Evolutionary conservation across 92 coral and sea anemone genomes (phyloP).

Genomic region (Palythoa heliodiscus): DNA sequence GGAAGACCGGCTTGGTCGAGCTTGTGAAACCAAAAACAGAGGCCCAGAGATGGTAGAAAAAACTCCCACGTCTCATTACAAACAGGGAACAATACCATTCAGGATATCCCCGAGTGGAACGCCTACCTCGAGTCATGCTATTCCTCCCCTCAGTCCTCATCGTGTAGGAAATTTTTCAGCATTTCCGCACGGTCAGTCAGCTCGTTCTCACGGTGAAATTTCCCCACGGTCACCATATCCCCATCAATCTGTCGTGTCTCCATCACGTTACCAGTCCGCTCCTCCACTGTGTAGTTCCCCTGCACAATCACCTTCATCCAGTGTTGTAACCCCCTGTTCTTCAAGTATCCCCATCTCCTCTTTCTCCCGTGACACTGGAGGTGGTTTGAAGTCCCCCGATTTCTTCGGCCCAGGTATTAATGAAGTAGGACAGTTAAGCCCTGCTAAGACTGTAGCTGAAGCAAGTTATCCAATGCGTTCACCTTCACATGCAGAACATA

Average conservation of each 20-base stretch:
- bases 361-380: conserved; percentile 73
- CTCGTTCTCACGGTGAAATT: conserved; percentile 62
- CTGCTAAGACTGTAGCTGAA: conserved; percentile 73
- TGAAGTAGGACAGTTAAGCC: conserved; percentile 85
- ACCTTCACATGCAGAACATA: conserved; percentile 67
- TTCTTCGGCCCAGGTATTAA: conserved; percentile 80
- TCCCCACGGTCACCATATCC: conserved; percentile 88
- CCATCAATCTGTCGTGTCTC: conserved; percentile 81
- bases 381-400: conserved; percentile 76
- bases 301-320: conserved; percentile 83
- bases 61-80: conserved; percentile 84
- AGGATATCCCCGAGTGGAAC: conserved; percentile 71
- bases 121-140: conserved; percentile 66
- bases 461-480: conserved; percentile 78
- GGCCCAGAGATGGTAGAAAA: conserved; percentile 70
- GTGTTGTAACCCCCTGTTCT: conserved; percentile 90
- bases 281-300: conserved; percentile 86
- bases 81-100: conserved; percentile 70
- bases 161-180: conserved; percentile 42
- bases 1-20: conserved; percentile 83
- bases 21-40: conserved; percentile 66
- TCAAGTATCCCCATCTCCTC: conserved; percentile 83
- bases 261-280: conserved; percentile 88
- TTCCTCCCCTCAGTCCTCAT: conserved; percentile 86
- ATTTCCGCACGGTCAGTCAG: conserved; percentile 34